Percentiles rank a stretch among this genome's conserved stretches.
Evolutionary conservation across 2,797 vertebrate species (phyloP).

Genomic region (Holocentrus rufus): DNA sequence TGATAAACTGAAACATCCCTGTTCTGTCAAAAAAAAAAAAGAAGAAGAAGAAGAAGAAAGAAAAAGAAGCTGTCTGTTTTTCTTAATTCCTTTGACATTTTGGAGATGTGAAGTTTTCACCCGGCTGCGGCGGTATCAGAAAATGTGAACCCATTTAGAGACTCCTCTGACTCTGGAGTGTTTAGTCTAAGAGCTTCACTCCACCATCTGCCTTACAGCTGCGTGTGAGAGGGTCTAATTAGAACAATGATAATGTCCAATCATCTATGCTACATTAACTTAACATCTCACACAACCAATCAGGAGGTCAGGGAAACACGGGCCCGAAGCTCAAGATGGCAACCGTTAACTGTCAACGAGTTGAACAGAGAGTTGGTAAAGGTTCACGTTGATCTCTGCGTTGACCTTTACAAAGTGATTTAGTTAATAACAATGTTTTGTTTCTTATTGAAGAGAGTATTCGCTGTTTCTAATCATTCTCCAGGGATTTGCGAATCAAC

Average conservation of each 20-base stretch:
- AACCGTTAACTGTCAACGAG: constrained; percentile 36
- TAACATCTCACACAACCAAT: constrained; percentile 47
- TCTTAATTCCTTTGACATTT: neutral
- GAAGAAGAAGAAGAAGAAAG: no score
- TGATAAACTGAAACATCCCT: neutral
- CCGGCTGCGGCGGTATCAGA: constrained; percentile 26
- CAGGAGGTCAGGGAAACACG: constrained; percentile 41
- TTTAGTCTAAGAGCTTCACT: constrained; percentile 70
- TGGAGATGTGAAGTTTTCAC: constrained; percentile 17
- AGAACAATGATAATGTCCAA: constrained; percentile 62
- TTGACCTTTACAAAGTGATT: neutral
- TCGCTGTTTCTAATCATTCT: neutral
- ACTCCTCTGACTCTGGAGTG: constrained; percentile 59
- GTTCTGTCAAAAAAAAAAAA: neutral
- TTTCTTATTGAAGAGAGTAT: neutral
- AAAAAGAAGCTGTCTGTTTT: neutral
- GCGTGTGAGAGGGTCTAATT: constrained; percentile 58
- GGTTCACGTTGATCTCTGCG: neutral
- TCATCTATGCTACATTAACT: constrained; percentile 61
- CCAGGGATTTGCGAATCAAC: no score
- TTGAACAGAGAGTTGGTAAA: neutral
- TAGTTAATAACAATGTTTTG: neutral
- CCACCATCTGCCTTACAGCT: constrained; percentile 74
- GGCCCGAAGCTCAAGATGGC: constrained; percentile 10
- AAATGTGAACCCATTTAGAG: constrained; percentile 34